A percentile compares a stretch with the other conserved stretches of the same genome.
Conservation (phyloP, 2,888 invertebrate species). For the Agriotes lineatus region DNA sequence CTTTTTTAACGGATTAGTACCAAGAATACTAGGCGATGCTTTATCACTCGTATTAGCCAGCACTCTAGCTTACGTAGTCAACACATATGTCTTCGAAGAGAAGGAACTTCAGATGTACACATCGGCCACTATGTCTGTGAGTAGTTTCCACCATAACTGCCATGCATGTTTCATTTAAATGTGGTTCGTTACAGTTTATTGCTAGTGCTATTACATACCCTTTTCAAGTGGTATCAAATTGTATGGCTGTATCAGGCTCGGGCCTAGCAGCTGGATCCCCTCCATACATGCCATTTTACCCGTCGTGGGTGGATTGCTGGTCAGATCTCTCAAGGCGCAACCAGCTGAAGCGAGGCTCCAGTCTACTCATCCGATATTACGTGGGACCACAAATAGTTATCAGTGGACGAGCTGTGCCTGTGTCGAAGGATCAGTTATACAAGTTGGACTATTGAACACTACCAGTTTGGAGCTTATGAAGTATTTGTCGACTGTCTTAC, state of each 20-base stretch:
- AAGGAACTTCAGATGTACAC: slow-evolving; percentile 72
- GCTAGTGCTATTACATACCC: slow-evolving; percentile 92
- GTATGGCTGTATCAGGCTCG: slow-evolving; percentile 89
- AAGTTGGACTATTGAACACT: neutral
- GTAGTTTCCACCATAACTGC: slow-evolving; percentile 50
- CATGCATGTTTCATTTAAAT: neutral
- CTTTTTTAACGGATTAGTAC: slow-evolving; percentile 89
- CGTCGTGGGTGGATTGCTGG: slow-evolving; percentile 88
- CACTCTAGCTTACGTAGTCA: slow-evolving; percentile 80
- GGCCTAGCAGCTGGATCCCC: slow-evolving; percentile 86
- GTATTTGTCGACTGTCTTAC: neutral
- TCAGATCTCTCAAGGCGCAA: slow-evolving; percentile 79
- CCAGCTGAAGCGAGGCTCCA: slow-evolving; percentile 89
- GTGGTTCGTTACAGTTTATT: slow-evolving; percentile 72
- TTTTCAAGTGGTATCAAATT: slow-evolving; percentile 89
- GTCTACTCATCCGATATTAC: slow-evolving; percentile 82
- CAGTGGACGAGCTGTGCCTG: slow-evolving; percentile 57
- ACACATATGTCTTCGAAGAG: slow-evolving; percentile 84
- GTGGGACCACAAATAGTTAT: slow-evolving; percentile 67
- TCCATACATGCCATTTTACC: slow-evolving; percentile 86
- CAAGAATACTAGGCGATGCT: slow-evolving; percentile 87
- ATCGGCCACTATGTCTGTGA: slow-evolving; percentile 71
- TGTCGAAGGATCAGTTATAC: slow-evolving; percentile 44
- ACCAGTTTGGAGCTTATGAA: neutral
- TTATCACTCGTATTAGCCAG: slow-evolving; percentile 84